These are phyloP conservation scores for Microtus richardsoni DNA, from an alignment of 2,113 vertebrate species.

Conservation along the genomic window DNA sequence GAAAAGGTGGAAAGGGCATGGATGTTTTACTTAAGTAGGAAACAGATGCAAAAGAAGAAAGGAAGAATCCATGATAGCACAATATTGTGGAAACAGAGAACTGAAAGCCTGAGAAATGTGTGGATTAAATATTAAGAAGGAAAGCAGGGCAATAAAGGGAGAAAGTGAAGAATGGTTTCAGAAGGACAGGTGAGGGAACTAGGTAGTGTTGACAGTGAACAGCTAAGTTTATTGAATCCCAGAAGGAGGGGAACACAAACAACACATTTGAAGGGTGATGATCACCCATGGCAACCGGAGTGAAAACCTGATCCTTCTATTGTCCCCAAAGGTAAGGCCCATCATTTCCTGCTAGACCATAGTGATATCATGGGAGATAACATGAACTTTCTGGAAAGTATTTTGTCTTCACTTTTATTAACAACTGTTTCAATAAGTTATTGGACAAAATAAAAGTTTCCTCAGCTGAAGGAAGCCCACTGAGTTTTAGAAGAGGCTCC, in stretches of 20 bases:
- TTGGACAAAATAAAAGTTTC: slow-evolving; percentile 45
- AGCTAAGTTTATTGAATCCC: background rate
- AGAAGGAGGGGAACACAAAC: too few relatives aligned
- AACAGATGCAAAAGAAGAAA: background rate
- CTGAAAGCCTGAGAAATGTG: background rate
- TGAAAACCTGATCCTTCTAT: background rate
- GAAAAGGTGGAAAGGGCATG: background rate
- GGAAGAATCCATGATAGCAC: background rate
- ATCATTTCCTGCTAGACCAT: background rate
- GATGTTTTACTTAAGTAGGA: background rate
- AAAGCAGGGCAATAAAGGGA: background rate
- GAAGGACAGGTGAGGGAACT: background rate
- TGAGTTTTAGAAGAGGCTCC: background rate
- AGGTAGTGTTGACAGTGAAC: background rate
- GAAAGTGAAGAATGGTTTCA: background rate
- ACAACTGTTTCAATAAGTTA: slow-evolving; percentile 46
- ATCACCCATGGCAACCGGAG: background rate
- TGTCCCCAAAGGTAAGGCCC: background rate
- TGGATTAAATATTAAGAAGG: background rate
- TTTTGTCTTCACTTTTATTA: slow-evolving; percentile 44
- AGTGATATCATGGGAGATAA: background rate
- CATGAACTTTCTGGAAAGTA: background rate
- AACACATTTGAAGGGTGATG: background rate
- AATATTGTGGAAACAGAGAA: background rate
- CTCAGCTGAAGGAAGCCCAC: background rate